These are phyloP conservation scores for Diarsia rubi DNA, from an alignment of 2,888 invertebrate species.

Conservation along the genomic window DNA sequence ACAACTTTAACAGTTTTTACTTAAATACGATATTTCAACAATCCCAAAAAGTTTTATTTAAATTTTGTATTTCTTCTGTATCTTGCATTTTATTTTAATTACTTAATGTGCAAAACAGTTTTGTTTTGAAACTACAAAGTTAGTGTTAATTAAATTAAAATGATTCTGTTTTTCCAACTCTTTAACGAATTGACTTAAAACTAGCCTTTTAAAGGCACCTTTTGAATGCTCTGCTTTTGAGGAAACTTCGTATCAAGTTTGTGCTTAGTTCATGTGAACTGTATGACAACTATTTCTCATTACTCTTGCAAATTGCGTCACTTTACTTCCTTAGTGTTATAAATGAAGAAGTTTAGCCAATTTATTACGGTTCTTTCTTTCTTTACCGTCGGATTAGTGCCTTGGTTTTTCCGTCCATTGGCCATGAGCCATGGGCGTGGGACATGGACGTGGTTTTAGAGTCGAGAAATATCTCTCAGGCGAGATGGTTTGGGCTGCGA, in stretches of 20 bases:
- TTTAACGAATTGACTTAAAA: slow-evolving; percentile 22
- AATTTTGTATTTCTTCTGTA: not conserved
- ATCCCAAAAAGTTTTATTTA: not conserved
- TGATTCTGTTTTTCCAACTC: slow-evolving; percentile 35
- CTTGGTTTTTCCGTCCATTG: no score
- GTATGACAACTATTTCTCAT: slow-evolving; percentile 35
- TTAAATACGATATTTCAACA: not conserved
- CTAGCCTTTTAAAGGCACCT: slow-evolving; percentile 25
- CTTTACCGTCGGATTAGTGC: no score
- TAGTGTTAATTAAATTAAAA: slow-evolving; percentile 54
- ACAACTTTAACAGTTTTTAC: not conserved
- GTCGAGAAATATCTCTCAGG: no score
- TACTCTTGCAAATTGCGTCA: not conserved
- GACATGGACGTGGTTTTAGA: no score
- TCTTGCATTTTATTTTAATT: slow-evolving; percentile 33
- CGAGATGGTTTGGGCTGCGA: no score
- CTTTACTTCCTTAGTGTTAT: not conserved
- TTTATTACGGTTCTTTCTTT: not conserved
- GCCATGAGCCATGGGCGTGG: no score
- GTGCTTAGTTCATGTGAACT: slow-evolving; percentile 18
- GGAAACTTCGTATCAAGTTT: slow-evolving; percentile 32
- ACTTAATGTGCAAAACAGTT: slow-evolving; percentile 9
- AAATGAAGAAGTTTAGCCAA: not conserved
- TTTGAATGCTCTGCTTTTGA: slow-evolving; percentile 39
- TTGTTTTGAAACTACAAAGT: slow-evolving; percentile 32